Evolutionary conservation across 2,797 vertebrate genomes (phyloP), one percentile per base, ranked within the genome.

Genomic region (Alauda arvensis): DNA sequence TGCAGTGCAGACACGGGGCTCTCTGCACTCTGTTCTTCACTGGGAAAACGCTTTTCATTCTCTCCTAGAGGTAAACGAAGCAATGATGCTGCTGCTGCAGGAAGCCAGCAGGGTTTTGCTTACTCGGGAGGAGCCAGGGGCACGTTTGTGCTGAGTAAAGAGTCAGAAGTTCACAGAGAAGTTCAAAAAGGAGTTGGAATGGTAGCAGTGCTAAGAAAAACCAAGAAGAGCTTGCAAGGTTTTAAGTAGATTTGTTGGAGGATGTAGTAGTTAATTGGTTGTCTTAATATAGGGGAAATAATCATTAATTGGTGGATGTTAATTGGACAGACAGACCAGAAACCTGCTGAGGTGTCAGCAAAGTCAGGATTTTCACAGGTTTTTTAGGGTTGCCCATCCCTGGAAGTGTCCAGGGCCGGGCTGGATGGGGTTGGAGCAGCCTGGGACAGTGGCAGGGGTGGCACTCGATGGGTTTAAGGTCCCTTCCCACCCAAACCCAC

Each of bases 1-100:
- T 0, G 0, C 29, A 1, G 21, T 18, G 11, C 59, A 37, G 14
- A 28, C n/a, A 19, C 0, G 34, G 0, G 21, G 39, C 69, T 8
- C 33, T 1, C 48, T 0, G 12, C 24, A 2, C 25, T 53, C 48
- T 28, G 28, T 45, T 83, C 33, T 80, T 25, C 3, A 11, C 18
- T 43, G 13, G 28, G 49, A 17, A 80, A 67, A 37, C 21, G 8
- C 10, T 61, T 68, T 12, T 37, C 13, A 24, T 52, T 79, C 34
- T 71, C 34, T 83, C n/a, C 45, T 8, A 6, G 67, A 29, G 21
- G n/a, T 18, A 45, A 60, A 53, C 66, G 65, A 65, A 53, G 51
- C 37, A 37, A 37, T 1, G 0, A 3, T 34, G 7, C 45, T 56
- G 37, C 61, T 56, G 39, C 18, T 8, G 49, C 65, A 72, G 4